Base-by-base conservation (phyloP, 1,140 invertebrate genomes). In the Temnothorax nylanderi region DNA sequence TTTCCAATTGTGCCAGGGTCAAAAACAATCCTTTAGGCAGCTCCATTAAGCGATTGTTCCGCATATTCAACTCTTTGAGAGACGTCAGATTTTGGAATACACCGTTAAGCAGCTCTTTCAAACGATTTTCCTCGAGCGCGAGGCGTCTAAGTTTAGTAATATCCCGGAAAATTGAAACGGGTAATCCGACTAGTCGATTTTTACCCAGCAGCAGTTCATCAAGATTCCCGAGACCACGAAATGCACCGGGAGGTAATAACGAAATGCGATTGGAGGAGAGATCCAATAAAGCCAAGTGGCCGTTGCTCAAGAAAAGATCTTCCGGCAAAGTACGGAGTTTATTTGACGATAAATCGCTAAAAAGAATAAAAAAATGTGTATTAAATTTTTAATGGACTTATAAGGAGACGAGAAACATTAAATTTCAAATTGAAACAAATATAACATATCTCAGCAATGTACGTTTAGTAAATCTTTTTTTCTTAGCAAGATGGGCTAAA, bases 261-360 rank as follows among this genome's bases (percentile, higher is more conserved):
- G 92, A 87, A 2, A 97, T 91, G 0, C 91, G 91, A 91, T 97
- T 97, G 11, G 89, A 90, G 0, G 96, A 95, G 0, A 96, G 88
- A 87, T 96, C 95, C 21, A 96, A 74, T 5, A 96, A 78, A n/a
- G 92, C 86, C 10, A 96, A 84, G 2, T 92, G 91, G 49, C 84
- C 92, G 2, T 95, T 95, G 16, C 92, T 93, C n/a, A 92, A 37
- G 78, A 96, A 96, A 3, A 96, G 85, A 11, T 84, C 92, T 47
- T 94, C 93, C 7, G 96, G 97, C 0, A 98, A 91, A 6, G 95
- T 94, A 16, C 95, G 95, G 1, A 98, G 91, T 75, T 95, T 95
- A 93, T 98, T 98, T 62, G 97, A 96, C 0, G 98, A 98, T 10
- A 98, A 87, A 94, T 98, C 98, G 2, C 96, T 96, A 88, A 54